Evolutionary conservation across 1,140 invertebrate genomes (phyloP).

Genomic region (Rhagoletis pomonella): DNA sequence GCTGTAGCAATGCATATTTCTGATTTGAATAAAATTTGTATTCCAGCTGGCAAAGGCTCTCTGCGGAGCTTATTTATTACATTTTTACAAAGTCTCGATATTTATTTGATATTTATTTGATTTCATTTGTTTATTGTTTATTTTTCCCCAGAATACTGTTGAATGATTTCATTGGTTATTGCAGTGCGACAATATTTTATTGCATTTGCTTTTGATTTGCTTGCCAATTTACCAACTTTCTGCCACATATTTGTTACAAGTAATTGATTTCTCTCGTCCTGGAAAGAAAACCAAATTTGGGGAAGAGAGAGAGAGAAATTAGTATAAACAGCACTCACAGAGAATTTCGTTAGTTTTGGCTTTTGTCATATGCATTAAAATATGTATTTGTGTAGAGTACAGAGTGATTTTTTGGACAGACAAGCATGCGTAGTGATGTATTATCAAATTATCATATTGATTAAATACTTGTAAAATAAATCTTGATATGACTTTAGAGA

Average conservation of each 20-base stretch:
- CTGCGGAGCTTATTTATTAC: neutral
- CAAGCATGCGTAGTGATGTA: no score
- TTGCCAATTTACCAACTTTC: conserved; percentile 74
- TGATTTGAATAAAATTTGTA: conserved; percentile 20
- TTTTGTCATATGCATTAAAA: no score
- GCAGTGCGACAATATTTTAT: neutral
- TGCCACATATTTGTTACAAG: conserved; percentile 95
- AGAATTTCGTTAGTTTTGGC: neutral
- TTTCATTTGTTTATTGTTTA: neutral
- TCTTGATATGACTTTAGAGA: no score
- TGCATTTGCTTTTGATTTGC: neutral
- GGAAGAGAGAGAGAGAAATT: neutral
- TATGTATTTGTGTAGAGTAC: no score
- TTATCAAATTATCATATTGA: no score
- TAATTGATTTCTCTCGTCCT: conserved; percentile 87
- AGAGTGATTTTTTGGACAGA: no score
- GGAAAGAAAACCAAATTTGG: conserved; percentile 71
- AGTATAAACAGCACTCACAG: no score
- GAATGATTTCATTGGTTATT: neutral
- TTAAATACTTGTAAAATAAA: no score
- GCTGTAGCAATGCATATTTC: neutral
- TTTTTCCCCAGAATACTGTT: neutral
- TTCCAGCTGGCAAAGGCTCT: neutral
- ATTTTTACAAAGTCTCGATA: neutral
- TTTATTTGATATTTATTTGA: conserved; percentile 27